phyloP scores from a whole-genome alignment of 2,113 vertebrate species.

The Ahaetulla prasina region DNA sequence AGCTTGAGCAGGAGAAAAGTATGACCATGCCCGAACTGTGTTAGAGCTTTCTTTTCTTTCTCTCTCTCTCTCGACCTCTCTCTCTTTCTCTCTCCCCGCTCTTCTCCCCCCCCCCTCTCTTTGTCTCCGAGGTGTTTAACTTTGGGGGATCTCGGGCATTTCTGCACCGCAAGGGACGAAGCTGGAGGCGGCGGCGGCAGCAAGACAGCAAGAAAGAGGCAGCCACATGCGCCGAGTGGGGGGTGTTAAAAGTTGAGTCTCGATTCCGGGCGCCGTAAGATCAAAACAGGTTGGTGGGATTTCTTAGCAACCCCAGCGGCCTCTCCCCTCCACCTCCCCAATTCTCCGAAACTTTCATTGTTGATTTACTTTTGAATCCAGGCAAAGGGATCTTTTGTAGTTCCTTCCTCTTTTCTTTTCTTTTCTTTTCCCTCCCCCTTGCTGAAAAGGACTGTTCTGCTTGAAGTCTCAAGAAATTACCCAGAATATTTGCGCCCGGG shows the following conservation, averaged over 20 bases:
- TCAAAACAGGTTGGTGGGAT: conserved; percentile 29
- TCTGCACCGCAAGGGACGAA: not conserved
- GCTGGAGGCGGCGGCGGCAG: not conserved
- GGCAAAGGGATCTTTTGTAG: not conserved
- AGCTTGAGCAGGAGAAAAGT: conserved; percentile 9
- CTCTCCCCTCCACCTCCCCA: too few species aligned
- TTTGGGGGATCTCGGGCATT: conserved; percentile 14
- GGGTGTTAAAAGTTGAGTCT: conserved; percentile 23
- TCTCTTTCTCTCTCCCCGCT: not conserved
- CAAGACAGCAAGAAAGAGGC: not conserved
- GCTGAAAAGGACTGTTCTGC: not conserved
- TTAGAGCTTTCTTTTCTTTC: not conserved
- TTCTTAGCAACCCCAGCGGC: not conserved
- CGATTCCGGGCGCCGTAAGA: not conserved
- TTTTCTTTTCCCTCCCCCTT: too few species aligned
- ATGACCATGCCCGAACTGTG: conserved; percentile 9
- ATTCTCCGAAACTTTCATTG: not conserved
- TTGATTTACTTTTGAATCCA: not conserved
- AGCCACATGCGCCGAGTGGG: conserved; percentile 25
- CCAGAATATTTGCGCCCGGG: not conserved
- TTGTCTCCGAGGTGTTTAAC: conserved; percentile 32
- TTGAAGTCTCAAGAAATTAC: not conserved
- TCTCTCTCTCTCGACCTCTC: not conserved
- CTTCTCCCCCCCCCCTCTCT: not conserved
- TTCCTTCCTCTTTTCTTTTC: not conserved